phyloP scores from a whole-genome alignment of 2,888 invertebrate genomes.

The Junonia oenone region DNA sequence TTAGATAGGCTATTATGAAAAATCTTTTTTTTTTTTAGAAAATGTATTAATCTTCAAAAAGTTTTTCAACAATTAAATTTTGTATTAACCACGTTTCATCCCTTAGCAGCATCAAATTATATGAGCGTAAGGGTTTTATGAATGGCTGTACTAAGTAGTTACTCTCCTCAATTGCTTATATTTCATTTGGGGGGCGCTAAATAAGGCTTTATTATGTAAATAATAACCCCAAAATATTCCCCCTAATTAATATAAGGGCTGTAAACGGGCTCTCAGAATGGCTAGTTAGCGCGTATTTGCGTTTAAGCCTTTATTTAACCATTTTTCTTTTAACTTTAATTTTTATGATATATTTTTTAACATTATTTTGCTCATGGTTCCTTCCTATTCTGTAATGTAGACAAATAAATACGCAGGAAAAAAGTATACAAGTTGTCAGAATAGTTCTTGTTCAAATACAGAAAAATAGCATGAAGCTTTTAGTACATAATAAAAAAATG shows the following conservation, averaged over 20 bases:
- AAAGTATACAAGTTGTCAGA: no score
- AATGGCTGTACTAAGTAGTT: slow-evolving; percentile 53
- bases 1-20: no score
- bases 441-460: not conserved
- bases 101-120: not conserved
- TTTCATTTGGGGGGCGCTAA: slow-evolving; percentile 70
- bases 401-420: no score
- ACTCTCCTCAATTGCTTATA: slow-evolving; percentile 70
- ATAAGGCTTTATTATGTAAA: slow-evolving; percentile 77
- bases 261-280: slow-evolving; percentile 47
- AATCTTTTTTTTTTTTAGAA: no score
- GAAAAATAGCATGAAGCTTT: not conserved
- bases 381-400: no score
- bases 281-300: slow-evolving; percentile 40
- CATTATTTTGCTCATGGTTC: no score
- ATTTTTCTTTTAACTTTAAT: not conserved
- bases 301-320: slow-evolving; percentile 33
- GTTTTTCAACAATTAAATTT: not conserved
- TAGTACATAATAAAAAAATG: not conserved
- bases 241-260: slow-evolving; percentile 75
- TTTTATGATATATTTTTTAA: not conserved
- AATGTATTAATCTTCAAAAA: not conserved
- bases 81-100: not conserved
- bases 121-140: slow-evolving; percentile 8
- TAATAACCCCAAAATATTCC: slow-evolving; percentile 74